Evolutionary conservation across 2,797 vertebrate genomes (phyloP).

Genomic region (Cirrhinus mrigala): DNA sequence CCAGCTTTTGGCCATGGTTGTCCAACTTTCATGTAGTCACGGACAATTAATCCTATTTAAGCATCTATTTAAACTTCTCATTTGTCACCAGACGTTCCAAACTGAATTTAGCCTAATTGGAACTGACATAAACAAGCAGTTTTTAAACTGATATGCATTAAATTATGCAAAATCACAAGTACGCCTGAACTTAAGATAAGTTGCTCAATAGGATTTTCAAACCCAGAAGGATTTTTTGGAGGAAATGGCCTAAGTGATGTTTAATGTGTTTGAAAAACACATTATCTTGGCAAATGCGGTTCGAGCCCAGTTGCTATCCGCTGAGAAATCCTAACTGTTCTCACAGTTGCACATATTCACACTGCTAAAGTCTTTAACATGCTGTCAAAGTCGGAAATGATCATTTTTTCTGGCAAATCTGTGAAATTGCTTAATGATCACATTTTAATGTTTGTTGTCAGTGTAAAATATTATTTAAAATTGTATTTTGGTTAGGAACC

Average conservation of each 20-base stretch:
- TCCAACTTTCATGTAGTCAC: constrained; percentile 54
- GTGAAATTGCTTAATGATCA: constrained; percentile 1
- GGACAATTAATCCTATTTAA: constrained; percentile 65
- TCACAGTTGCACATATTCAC: background rate
- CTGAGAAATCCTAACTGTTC: constrained; percentile 9
- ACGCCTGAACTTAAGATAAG: constrained; percentile 62
- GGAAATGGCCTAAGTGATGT: constrained; percentile 66
- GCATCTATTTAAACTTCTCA: constrained; percentile 66
- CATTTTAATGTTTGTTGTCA: background rate
- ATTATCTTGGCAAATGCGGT: constrained; percentile 56
- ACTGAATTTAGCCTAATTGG: constrained; percentile 73
- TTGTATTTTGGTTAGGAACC: constrained; percentile 6
- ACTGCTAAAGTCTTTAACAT: constrained; percentile 11
- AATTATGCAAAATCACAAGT: constrained; percentile 65
- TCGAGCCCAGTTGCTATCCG: constrained; percentile 9
- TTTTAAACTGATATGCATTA: constrained; percentile 44
- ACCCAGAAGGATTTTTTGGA: constrained; percentile 38
- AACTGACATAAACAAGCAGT: constrained; percentile 71
- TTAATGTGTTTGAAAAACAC: constrained; percentile 58
- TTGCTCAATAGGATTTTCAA: constrained; percentile 47
- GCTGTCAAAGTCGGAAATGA: background rate
- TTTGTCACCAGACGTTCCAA: constrained; percentile 62
- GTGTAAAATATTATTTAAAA: constrained; percentile 4
- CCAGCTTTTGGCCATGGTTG: constrained; percentile 1
- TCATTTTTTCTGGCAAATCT: background rate